A percentile compares a stretch with the other conserved stretches of the same genome.
These are phyloP conservation scores for human (Homo sapiens) DNA, from an alignment of 2,113 vertebrate species.

Conservation along the genomic window DNA sequence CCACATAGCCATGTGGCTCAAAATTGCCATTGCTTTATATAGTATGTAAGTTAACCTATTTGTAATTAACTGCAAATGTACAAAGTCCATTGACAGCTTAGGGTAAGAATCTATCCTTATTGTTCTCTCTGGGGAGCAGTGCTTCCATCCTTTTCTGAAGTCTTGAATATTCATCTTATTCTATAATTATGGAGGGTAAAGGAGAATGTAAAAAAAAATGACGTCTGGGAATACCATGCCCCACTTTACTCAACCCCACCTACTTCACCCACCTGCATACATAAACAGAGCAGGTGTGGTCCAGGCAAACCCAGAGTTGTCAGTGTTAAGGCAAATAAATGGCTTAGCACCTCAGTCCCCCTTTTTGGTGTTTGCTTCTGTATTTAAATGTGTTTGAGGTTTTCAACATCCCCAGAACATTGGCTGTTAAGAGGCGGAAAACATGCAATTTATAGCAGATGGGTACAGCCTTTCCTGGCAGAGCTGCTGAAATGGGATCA, in stretches of 20 bases:
- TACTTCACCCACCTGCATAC: background rate
- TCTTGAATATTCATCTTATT: conserved; percentile 4
- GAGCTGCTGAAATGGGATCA: conserved; percentile 79
- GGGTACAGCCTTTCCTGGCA: conserved; percentile 76
- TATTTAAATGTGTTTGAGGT: conserved; percentile 73
- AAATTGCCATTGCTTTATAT: background rate
- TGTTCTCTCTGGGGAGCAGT: background rate
- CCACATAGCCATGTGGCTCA: background rate
- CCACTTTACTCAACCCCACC: fast-evolving
- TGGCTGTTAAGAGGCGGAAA: conserved; percentile 82
- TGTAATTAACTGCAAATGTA: background rate
- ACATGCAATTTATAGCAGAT: conserved; percentile 80
- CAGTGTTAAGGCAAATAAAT: background rate
- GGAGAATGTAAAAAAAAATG: background rate
- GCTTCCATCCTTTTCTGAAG: background rate
- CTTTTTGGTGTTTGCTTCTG: conserved; percentile 60
- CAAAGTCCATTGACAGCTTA: background rate
- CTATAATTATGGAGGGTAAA: background rate
- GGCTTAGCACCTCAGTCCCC: background rate
- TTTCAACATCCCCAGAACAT: conserved; percentile 75
- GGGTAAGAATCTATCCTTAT: background rate
- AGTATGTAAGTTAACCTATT: background rate
- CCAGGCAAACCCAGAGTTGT: background rate
- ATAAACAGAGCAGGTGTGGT: background rate
- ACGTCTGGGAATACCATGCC: background rate